Conservation (phyloP, 30 jellyfish, hydroid and myxozoan species). For the Chrysaora quinquecirrha region DNA sequence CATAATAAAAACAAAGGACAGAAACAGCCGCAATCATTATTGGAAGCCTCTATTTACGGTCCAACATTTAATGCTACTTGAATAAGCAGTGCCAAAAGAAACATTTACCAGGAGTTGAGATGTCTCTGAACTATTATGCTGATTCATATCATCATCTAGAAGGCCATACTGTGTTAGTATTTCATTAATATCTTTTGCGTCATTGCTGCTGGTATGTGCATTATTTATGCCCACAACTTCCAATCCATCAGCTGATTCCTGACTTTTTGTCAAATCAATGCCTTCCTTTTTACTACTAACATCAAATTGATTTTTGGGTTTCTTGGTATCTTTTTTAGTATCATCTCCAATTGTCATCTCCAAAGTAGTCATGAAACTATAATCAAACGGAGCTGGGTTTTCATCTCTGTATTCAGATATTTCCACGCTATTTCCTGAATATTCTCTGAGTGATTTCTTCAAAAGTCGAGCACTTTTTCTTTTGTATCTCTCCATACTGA, state of each 20-base stretch:
- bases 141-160: conserved; percentile 45
- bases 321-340: neutral
- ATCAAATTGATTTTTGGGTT: no score
- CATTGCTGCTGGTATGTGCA: neutral
- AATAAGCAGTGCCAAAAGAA: no score
- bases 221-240: conserved; percentile 14
- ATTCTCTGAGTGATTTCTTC: no score
- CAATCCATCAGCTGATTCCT: neutral
- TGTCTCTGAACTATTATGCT: conserved; percentile 17
- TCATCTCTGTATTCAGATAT: neutral
- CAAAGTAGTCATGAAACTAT: neutral
- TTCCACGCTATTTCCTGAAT: conserved; percentile 15
- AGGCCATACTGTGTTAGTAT: conserved; percentile 59
- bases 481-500: conserved; percentile 23
- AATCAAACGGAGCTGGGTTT: neutral
- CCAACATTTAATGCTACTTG: no score
- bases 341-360: neutral
- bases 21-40: no score
- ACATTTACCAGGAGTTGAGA: conserved; percentile 28
- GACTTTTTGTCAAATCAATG: neutral
- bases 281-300: neutral
- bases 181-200: conserved; percentile 37
- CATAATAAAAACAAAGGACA: no score
- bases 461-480: conserved; percentile 18
- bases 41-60: no score